These are phyloP conservation scores for Pedicia rivosa DNA, from an alignment of 2,888 invertebrate species.

Conservation along the genomic window DNA sequence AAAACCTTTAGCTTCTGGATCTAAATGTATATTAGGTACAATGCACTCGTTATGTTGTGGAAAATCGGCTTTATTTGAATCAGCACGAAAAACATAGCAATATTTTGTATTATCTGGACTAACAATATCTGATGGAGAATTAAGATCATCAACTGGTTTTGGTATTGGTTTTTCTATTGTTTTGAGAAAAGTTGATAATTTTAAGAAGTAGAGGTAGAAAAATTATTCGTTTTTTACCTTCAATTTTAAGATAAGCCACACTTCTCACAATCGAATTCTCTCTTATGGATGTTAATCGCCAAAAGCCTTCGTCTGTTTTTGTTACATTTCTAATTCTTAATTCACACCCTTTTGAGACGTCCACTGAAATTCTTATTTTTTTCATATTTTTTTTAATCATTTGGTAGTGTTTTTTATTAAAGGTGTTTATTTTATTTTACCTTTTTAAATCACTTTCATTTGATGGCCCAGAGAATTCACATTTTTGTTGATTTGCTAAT, in stretches of 20 bases:
- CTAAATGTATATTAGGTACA: slow-evolving; percentile 28
- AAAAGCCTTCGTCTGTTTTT: slow-evolving; percentile 29
- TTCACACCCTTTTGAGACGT: too few relatives aligned
- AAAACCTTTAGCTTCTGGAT: slow-evolving; percentile 32
- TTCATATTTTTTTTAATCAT: too few relatives aligned
- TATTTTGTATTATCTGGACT: slow-evolving; percentile 4
- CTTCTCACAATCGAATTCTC: slow-evolving; percentile 25
- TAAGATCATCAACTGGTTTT: not conserved
- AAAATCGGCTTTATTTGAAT: slow-evolving; percentile 8
- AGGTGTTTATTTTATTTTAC: too few relatives aligned
- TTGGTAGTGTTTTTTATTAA: too few relatives aligned
- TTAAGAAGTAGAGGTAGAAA: too few relatives aligned
- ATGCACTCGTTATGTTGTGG: slow-evolving; percentile 29
- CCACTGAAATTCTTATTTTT: too few relatives aligned
- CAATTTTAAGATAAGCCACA: slow-evolving; percentile 30
- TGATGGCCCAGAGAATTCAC: too few relatives aligned
- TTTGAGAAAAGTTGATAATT: not conserved
- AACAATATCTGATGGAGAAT: slow-evolving; percentile 1
- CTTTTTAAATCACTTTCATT: too few relatives aligned
- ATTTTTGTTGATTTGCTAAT: too few relatives aligned
- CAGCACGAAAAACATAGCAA: slow-evolving; percentile 9
- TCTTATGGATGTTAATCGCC: slow-evolving; percentile 30
- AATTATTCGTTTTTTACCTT: not conserved
- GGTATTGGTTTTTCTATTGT: not conserved
- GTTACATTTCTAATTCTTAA: slow-evolving; percentile 27